These are phyloP conservation scores for Terrapene triunguis DNA, from an alignment of 2,113 vertebrate species.

Conservation along the genomic window DNA sequence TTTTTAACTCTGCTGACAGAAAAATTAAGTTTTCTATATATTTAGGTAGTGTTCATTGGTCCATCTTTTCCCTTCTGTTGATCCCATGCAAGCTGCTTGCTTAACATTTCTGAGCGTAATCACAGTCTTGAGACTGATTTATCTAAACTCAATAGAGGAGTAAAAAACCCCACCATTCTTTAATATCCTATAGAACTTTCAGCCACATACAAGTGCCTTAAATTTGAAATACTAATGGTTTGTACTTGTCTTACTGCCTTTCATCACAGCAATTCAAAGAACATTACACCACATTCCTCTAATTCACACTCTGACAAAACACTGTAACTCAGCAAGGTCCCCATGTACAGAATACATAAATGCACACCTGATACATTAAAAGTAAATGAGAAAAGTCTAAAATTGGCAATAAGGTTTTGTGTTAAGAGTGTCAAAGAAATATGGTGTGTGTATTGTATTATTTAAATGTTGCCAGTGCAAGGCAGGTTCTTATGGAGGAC, in stretches of 20 bases:
- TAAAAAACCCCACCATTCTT: not conserved
- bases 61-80: constrained; percentile 28
- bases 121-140: constrained; percentile 48
- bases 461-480: not conserved
- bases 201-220: not conserved
- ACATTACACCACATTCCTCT: not conserved
- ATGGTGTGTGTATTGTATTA: not conserved
- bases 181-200: constrained; percentile 1
- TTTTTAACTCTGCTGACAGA: not conserved
- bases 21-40: not conserved
- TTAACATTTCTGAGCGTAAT: constrained; percentile 39
- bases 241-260: not conserved
- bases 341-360: not conserved
- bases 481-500: not conserved
- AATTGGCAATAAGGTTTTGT: not conserved
- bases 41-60: constrained; percentile 48
- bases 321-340: not conserved
- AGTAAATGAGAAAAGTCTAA: not conserved
- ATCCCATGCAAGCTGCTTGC: constrained; percentile 8
- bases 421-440: not conserved
- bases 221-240: not conserved
- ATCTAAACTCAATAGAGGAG: not conserved
- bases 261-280: not conserved
- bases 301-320: not conserved
- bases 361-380: not conserved